Evolutionary conservation across 1,140 invertebrate species (phyloP).

Genomic region (Leptinotarsa texana): DNA sequence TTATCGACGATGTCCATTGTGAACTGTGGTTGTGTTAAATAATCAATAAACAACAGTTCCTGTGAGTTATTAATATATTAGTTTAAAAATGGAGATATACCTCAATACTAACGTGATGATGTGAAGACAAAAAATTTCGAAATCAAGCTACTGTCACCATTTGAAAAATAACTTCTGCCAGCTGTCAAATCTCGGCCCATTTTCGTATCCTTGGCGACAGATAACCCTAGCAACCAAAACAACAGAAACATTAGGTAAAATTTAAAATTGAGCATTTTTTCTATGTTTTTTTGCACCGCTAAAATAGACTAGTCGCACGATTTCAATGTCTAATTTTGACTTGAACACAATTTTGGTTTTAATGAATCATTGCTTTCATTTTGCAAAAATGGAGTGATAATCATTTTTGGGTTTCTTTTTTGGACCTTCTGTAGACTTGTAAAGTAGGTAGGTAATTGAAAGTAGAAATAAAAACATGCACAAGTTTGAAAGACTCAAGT

Average conservation of each 20-base stretch:
- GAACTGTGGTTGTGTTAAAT: constrained; percentile 40
- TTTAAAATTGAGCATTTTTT: constrained; percentile 33
- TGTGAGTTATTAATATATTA: constrained; percentile 40
- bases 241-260: constrained; percentile 55
- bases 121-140: constrained; percentile 14
- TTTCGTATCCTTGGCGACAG: constrained; percentile 55
- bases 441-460: no score
- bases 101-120: constrained; percentile 19
- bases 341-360: no score
- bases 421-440: no score
- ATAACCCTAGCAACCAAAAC: constrained; percentile 55
- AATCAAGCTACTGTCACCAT: constrained; percentile 7
- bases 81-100: constrained; percentile 34
- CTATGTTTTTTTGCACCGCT: constrained; percentile 26
- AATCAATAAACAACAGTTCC: constrained; percentile 46
- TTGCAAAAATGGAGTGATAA: no score
- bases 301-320: no score
- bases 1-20: constrained; percentile 37
- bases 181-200: constrained; percentile 52
- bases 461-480: no score
- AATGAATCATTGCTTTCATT: no score
- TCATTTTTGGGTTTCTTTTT: no score
- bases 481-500: no score
- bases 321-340: not conserved
- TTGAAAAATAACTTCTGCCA: constrained; percentile 31